These are phyloP conservation scores for Drosophila sp. DNA, from an alignment of 1,140 invertebrate genomes.

Conservation along the genomic window DNA sequence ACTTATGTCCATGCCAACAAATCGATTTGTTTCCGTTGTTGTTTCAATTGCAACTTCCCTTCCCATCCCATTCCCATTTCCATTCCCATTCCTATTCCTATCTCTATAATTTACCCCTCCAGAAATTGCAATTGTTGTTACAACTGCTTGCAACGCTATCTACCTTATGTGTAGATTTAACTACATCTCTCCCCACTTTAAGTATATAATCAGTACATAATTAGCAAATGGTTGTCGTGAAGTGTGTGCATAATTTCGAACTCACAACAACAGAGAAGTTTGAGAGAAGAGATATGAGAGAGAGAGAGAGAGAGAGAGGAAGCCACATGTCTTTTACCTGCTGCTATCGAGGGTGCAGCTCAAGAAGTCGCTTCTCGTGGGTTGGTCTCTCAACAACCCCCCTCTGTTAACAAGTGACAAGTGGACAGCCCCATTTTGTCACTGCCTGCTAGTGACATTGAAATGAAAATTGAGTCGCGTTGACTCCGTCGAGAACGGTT, in stretches of 20 bases:
- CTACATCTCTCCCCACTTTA: neutral
- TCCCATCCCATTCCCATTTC: neutral
- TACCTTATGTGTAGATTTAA: neutral
- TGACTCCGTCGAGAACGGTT: neutral
- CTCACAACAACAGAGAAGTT: neutral
- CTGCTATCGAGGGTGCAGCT: neutral
- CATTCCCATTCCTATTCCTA: neutral
- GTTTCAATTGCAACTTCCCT: neutral
- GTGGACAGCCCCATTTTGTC: neutral
- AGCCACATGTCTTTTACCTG: neutral
- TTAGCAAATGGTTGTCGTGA: slow-evolving; percentile 26
- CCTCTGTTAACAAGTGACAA: neutral
- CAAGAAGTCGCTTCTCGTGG: neutral
- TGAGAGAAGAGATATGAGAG: neutral
- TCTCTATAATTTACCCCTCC: too few relatives aligned
- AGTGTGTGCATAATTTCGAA: slow-evolving; percentile 9
- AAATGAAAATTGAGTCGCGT: slow-evolving; percentile 18
- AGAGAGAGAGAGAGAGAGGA: neutral
- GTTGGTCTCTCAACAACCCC: neutral
- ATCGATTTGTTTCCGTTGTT: slow-evolving; percentile 30
- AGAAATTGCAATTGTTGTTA: slow-evolving; percentile 8
- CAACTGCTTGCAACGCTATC: slow-evolving; percentile 9
- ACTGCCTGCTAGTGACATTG: slow-evolving; percentile 25
- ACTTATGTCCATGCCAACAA: slow-evolving; percentile 1
- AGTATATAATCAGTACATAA: slow-evolving; percentile 43